phyloP scores from a whole-genome alignment of 2,113 vertebrate species.

The Brachyhypopomus occidentalis region DNA sequence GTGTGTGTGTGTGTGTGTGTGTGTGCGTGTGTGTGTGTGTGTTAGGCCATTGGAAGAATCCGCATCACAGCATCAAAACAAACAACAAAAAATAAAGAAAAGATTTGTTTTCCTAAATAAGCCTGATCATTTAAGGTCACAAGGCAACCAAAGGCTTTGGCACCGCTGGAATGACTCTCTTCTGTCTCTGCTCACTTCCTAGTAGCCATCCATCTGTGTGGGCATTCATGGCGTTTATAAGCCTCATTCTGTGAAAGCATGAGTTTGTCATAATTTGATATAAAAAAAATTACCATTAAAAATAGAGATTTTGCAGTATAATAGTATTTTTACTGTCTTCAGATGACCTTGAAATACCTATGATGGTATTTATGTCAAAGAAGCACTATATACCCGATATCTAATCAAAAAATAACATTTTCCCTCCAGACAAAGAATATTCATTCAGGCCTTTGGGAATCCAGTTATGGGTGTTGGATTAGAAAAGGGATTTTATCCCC shows the following conservation, averaged over 20 bases:
- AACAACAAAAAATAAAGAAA: too few relatives aligned
- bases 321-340: constrained; percentile 20
- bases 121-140: not conserved
- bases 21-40: too few relatives aligned
- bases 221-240: not conserved
- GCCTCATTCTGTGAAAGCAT: not conserved
- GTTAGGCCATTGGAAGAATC: not conserved
- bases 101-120: not conserved
- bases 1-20: too few relatives aligned
- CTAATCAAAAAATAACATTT: not conserved
- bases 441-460: not conserved
- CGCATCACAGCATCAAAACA: not conserved
- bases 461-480: not conserved
- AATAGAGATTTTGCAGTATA: not conserved
- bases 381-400: constrained; percentile 49
- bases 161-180: not conserved
- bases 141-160: not conserved
- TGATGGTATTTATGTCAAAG: constrained; percentile 51
- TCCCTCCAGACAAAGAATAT: not conserved
- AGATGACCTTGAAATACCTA: constrained; percentile 22
- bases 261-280: too few relatives aligned
- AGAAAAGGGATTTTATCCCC: not conserved
- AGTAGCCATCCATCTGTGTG: not conserved
- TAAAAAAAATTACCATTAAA: too few relatives aligned
- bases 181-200: not conserved